Conservation (phyloP, 1,140 invertebrate species). For the Papilio aristodemus region DNA sequence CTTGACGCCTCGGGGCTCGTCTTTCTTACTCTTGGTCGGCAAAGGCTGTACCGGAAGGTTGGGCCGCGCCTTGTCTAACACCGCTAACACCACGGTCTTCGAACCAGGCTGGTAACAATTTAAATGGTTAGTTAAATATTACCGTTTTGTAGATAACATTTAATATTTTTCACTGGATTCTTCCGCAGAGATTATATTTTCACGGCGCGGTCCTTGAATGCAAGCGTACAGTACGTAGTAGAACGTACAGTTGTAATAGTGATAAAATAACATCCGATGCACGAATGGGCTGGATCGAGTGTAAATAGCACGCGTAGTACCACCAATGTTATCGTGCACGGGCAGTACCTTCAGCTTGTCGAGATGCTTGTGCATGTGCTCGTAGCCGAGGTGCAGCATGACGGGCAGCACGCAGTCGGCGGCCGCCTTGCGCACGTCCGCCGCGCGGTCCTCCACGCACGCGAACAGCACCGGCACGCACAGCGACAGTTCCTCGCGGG, state of each 20-base stretch:
- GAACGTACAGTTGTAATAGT: no score
- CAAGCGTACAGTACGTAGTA: no score
- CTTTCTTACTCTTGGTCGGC: slow-evolving; percentile 83
- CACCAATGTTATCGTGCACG: background rate
- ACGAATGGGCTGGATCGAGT: no score
- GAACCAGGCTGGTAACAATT: slow-evolving; percentile 85
- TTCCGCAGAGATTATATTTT: no score
- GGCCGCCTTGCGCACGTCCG: slow-evolving; percentile 94
- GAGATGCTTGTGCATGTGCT: slow-evolving; percentile 88
- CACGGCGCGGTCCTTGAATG: no score
- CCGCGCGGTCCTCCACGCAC: slow-evolving; percentile 94
- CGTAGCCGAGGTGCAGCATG: slow-evolving; percentile 96
- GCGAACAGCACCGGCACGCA: slow-evolving; percentile 91
- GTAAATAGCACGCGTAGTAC: no score
- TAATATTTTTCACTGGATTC: no score
- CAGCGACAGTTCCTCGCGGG: slow-evolving; percentile 89
- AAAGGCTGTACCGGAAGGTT: slow-evolving; percentile 91
- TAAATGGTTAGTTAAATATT: slow-evolving; percentile 7
- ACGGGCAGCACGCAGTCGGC: slow-evolving; percentile 93
- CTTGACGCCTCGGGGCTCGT: slow-evolving; percentile 83
- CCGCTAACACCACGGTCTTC: slow-evolving; percentile 88
- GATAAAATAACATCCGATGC: no score
- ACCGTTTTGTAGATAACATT: no score
- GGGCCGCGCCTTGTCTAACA: slow-evolving; percentile 92
- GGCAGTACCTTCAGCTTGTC: slow-evolving; percentile 89